Percentiles rank a stretch among this genome's conserved stretches.
phyloP scores from a whole-genome alignment of 2,888 invertebrate genomes.

The Noctua pronuba region DNA sequence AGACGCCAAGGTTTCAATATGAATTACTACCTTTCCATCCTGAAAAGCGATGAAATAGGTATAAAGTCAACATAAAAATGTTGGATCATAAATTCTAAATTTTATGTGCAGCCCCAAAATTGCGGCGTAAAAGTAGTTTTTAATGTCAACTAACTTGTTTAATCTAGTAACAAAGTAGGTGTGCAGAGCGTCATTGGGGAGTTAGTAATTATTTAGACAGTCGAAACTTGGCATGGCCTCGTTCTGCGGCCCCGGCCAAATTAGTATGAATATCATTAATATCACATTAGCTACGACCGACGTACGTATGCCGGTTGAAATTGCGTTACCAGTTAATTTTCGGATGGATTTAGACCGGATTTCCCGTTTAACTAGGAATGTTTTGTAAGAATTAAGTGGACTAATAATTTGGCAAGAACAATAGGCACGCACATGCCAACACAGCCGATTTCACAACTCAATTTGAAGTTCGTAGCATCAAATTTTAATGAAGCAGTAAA shows the following conservation, averaged over 20 bases:
- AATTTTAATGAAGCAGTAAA: conserved; percentile 48
- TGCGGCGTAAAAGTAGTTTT: conserved; percentile 55
- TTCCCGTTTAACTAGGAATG: conserved; percentile 53
- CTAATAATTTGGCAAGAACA: conserved; percentile 39
- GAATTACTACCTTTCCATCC: conserved; percentile 21
- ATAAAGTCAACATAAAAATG: conserved; percentile 32
- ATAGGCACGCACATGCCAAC: conserved; percentile 27
- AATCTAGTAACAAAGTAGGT: conserved; percentile 64
- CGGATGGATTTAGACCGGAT: conserved; percentile 61
- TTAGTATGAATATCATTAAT: conserved; percentile 85
- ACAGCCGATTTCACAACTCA: neutral
- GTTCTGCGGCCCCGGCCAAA: conserved; percentile 78
- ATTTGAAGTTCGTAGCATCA: conserved; percentile 23
- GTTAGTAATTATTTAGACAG: conserved; percentile 84
- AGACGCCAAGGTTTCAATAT: conserved; percentile 39
- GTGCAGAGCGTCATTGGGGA: conserved; percentile 68
- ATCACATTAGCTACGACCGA: conserved; percentile 80
- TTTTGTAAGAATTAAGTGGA: conserved; percentile 55
- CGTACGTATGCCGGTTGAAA: conserved; percentile 67
- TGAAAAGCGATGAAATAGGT: conserved; percentile 30
- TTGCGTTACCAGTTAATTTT: conserved; percentile 71
- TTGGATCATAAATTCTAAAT: conserved; percentile 50
- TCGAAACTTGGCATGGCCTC: conserved; percentile 81
- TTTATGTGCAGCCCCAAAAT: conserved; percentile 46
- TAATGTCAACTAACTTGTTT: conserved; percentile 68